Percentiles rank a stretch among this genome's conserved stretches.
These are phyloP conservation scores for Uropsilus gracilis DNA, from an alignment of 2,113 vertebrate species.

Conservation along the genomic window DNA sequence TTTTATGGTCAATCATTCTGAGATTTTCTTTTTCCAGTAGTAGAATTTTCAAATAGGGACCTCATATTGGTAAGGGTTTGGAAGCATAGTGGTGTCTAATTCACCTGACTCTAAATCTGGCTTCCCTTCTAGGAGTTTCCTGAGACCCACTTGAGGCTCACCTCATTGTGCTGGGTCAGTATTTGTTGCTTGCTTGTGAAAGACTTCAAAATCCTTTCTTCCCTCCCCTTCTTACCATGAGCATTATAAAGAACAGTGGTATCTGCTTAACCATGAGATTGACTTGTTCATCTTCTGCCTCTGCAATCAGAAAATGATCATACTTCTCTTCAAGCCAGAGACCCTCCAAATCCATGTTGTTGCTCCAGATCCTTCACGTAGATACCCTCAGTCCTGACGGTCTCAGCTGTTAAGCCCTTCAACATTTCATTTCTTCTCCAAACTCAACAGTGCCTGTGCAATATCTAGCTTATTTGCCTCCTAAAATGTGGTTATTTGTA, in stretches of 20 bases:
- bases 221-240: neutral
- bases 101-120: neutral
- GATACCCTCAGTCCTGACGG: neutral
- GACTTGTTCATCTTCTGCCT: neutral
- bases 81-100: neutral
- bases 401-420: neutral
- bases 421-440: neutral
- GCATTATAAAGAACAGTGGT: neutral
- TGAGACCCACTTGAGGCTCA: neutral
- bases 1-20: slow-evolving; percentile 8
- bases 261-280: neutral
- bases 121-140: neutral
- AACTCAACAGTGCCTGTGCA: neutral
- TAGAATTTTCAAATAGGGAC: slow-evolving; percentile 1
- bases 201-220: neutral
- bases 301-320: neutral
- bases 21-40: neutral
- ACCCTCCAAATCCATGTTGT: neutral
- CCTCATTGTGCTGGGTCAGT: neutral
- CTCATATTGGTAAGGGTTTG: neutral
- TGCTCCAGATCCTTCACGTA: neutral
- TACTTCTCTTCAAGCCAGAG: neutral
- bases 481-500: neutral
- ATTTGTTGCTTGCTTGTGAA: neutral
- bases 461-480: neutral